Conservation (phyloP, 1,140 invertebrate genomes). For the Caenorhabditis tropicalis region DNA sequence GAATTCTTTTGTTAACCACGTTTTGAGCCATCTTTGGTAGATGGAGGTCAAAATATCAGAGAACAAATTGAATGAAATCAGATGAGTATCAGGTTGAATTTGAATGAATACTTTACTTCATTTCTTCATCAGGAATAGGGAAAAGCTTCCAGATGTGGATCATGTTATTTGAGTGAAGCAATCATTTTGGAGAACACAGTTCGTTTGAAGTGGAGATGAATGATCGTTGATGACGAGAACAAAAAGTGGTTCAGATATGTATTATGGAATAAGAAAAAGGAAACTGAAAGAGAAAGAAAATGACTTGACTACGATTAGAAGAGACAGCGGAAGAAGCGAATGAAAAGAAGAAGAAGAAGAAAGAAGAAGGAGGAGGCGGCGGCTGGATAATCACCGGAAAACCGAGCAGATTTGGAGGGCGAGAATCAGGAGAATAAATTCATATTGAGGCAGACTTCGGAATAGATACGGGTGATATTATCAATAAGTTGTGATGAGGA, state of each 20-base stretch:
- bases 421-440: background rate
- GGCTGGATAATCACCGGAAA: conserved; percentile 27
- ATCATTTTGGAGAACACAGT: too few species aligned
- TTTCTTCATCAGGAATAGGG: too few species aligned
- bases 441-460: background rate
- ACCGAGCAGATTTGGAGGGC: conserved; percentile 1
- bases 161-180: too few species aligned
- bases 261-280: background rate
- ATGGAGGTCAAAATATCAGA: background rate
- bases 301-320: conserved; percentile 16
- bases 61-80: background rate
- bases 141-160: too few species aligned
- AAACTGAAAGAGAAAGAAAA: background rate
- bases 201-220: background rate
- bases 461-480: background rate
- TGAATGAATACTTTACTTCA: too few species aligned
- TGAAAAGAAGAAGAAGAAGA: background rate
- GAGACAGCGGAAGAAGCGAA: background rate
- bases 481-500: background rate
- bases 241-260: background rate
- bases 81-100: too few species aligned
- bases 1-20: background rate
- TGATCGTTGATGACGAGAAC: background rate
- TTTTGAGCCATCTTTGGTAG: background rate
- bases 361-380: background rate